Conservation (phyloP, 2,888 invertebrate species). For the Phymatocera aterrima region DNA sequence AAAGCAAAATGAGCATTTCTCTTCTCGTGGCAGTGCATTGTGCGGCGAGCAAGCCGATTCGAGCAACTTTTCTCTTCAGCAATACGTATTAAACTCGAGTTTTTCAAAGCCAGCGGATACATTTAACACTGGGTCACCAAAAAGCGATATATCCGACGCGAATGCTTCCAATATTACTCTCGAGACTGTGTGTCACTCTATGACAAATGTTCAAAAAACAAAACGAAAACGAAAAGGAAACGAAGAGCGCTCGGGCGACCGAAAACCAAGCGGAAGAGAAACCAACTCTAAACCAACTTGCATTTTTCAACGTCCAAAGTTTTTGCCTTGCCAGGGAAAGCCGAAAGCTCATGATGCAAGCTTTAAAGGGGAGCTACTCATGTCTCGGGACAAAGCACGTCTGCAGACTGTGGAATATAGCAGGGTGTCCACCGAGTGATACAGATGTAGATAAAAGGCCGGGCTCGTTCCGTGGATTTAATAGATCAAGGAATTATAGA, state of each 20-base stretch:
- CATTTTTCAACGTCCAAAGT: slow-evolving; percentile 65
- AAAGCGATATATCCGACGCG: slow-evolving; percentile 3
- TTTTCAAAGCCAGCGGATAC: not conserved
- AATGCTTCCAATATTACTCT: slow-evolving; percentile 28
- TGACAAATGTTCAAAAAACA: slow-evolving; percentile 26
- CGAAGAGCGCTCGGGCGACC: not conserved
- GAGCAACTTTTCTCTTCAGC: not conserved
- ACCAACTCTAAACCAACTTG: slow-evolving; percentile 54
- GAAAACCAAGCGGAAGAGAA: slow-evolving; percentile 32
- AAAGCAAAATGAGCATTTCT: not conserved
- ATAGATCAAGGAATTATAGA: slow-evolving; percentile 59
- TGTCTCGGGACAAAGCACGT: slow-evolving; percentile 33
- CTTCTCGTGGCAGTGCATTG: not conserved
- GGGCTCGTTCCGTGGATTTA: slow-evolving; percentile 51
- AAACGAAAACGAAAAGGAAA: too few species aligned
- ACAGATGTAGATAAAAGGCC: slow-evolving; percentile 65
- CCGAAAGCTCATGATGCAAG: slow-evolving; percentile 34
- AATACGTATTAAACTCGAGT: not conserved
- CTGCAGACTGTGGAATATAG: not conserved
- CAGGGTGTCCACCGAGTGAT: slow-evolving; percentile 58
- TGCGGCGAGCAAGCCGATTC: not conserved
- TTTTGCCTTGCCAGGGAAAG: slow-evolving; percentile 38
- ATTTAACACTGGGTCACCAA: slow-evolving; percentile 23
- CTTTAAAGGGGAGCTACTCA: slow-evolving; percentile 38
- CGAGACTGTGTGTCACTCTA: slow-evolving; percentile 16